Base-by-base conservation (phyloP, 1,140 invertebrate genomes). In the Papilio aristodemus region DNA sequence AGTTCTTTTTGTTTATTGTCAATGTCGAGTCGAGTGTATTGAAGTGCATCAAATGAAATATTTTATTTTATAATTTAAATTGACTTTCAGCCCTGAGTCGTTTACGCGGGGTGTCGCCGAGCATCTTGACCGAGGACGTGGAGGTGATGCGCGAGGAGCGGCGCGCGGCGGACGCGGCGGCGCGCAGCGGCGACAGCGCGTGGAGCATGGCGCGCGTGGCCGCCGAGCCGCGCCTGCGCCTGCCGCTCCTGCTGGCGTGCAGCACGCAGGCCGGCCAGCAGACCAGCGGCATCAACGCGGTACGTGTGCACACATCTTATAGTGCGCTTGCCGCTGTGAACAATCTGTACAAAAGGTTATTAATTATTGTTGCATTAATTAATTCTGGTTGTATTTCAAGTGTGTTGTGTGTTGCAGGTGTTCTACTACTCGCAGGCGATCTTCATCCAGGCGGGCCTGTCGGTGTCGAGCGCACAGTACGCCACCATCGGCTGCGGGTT, bases 281-380 rank as follows among this genome's bases (percentile, higher is more conserved):
- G 87, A 93, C 97, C 50, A 95, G 95, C 75, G 97, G 97, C 43
- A 97, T 98, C 38, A 98, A 97, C 91, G 96, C 96, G 66, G 96
- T 96, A 81, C 93, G 93, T 8, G 39, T 14, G 22, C 50, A 59
- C 4, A 22, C 32, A 54, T 4, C 27, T 32, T 32, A 32, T 32
- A n/a, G n/a, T n/a, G n/a, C n/a, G n/a, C n/a, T n/a, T n/a, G n/a
- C n/a, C n/a, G n/a, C n/a, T n/a, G n/a, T n/a, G n/a, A n/a, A n/a
- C n/a, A n/a, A n/a, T n/a, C n/a, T n/a, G n/a, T n/a, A n/a, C n/a
- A n/a, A n/a, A n/a, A n/a, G n/a, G n/a, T n/a, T n/a, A n/a, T n/a
- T n/a, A n/a, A n/a, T n/a, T n/a, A n/a, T n/a, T n/a, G n/a, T n/a
- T n/a, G n/a, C 27, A 32, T 2, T 32, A 2, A 32, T 32, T 32